Conservation (phyloP, 2,888 invertebrate genomes). For the Hybos culiciformis region DNA sequence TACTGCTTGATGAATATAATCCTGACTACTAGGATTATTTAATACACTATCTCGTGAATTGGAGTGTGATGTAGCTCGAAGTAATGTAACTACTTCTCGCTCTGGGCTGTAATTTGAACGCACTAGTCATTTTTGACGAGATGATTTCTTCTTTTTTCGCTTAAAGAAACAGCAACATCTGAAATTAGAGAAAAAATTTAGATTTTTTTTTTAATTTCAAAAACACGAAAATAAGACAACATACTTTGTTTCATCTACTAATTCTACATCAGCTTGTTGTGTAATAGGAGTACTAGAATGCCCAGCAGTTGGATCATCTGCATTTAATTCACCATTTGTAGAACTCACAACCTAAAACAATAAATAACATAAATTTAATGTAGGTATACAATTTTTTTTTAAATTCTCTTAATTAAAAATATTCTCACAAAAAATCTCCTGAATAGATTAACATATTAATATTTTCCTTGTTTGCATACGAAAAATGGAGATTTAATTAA, state of each 20-base stretch:
- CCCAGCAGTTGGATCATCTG: slow-evolving; percentile 91
- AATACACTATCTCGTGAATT: slow-evolving; percentile 44
- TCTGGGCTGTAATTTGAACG: slow-evolving; percentile 50
- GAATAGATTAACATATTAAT: too few relatives aligned
- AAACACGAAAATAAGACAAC: slow-evolving; percentile 42
- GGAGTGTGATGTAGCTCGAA: slow-evolving; percentile 49
- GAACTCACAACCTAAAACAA: slow-evolving; percentile 79
- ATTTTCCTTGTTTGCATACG: too few relatives aligned
- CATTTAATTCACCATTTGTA: slow-evolving; percentile 88
- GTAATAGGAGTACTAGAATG: slow-evolving; percentile 97
- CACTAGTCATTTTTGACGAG: slow-evolving; percentile 80
- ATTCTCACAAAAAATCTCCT: too few relatives aligned
- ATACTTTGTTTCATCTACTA: slow-evolving; percentile 96
- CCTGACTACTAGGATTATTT: slow-evolving; percentile 39
- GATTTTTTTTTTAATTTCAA: not conserved
- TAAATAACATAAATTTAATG: too few relatives aligned
- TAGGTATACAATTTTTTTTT: too few relatives aligned
- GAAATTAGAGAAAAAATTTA: slow-evolving; percentile 17
- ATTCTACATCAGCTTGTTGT: slow-evolving; percentile 84
- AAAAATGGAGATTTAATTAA: too few relatives aligned
- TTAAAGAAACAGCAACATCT: slow-evolving; percentile 99
- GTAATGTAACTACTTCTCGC: slow-evolving; percentile 47
- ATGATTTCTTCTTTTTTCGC: slow-evolving; percentile 97
- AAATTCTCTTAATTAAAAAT: too few relatives aligned
- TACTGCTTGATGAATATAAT: slow-evolving; percentile 39